Percentiles rank a stretch among this genome's conserved stretches.
These are phyloP conservation scores for Notarius quadriscutis DNA, from an alignment of 2,113 vertebrate species.

Conservation along the genomic window DNA sequence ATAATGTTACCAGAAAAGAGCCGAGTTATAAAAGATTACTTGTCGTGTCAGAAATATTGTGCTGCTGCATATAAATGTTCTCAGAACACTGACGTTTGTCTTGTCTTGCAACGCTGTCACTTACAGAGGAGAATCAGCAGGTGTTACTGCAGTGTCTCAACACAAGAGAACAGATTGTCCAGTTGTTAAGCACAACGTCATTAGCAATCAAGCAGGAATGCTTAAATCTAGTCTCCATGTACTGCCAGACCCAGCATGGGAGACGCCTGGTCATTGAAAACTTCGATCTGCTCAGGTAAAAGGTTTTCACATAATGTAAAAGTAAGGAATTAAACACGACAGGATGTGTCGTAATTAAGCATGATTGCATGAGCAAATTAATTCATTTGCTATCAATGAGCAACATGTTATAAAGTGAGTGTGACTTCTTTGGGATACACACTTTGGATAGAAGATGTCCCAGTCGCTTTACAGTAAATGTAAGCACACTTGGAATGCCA, in stretches of 20 bases:
- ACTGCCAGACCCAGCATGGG: slow-evolving; percentile 65
- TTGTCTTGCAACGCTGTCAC: slow-evolving; percentile 9
- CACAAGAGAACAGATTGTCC: slow-evolving; percentile 64
- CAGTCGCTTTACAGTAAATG: background rate
- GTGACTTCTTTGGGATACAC: background rate
- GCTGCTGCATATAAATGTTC: background rate
- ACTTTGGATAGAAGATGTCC: background rate
- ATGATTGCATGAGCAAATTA: background rate
- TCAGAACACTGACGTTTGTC: background rate
- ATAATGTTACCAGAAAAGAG: slow-evolving; percentile 3
- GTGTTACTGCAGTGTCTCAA: slow-evolving; percentile 69
- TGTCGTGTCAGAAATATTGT: background rate
- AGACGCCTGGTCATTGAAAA: slow-evolving; percentile 70
- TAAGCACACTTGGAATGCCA: background rate
- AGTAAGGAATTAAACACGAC: background rate
- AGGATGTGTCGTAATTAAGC: background rate
- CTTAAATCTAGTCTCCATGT: slow-evolving; percentile 74
- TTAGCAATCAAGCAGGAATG: slow-evolving; percentile 67
- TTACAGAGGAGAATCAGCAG: slow-evolving; percentile 85
- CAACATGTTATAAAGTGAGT: background rate
- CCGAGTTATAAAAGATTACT: background rate
- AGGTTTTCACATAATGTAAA: background rate
- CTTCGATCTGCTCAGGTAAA: slow-evolving; percentile 76
- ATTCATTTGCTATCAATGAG: background rate
- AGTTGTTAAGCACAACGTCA: slow-evolving; percentile 66